Evolutionary conservation across 2,797 vertebrate genomes (phyloP).

Genomic region (Pangasius mekongensis): DNA sequence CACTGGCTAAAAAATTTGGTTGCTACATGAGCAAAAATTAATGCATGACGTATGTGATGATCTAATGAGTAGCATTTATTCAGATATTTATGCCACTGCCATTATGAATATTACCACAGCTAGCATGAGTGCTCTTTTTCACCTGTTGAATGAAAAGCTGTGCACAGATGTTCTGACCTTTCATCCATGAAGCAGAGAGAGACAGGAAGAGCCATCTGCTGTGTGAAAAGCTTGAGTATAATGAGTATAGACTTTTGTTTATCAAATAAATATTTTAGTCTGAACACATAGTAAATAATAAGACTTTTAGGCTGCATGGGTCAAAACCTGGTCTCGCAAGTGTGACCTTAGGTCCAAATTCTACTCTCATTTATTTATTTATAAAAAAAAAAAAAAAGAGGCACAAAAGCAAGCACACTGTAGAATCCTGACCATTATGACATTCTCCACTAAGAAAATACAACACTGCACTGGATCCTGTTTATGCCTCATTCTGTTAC

Average conservation of each 20-base stretch:
- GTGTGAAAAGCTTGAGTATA: neutral
- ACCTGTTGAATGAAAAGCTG: neutral
- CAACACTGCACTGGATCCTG: neutral
- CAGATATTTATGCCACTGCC: too few species aligned
- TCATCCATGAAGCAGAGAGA: neutral
- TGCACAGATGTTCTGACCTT: constrained; percentile 1
- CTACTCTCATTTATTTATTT: too few species aligned
- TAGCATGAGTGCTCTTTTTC: neutral
- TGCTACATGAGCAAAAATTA: neutral
- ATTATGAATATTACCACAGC: neutral
- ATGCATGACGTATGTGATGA: neutral
- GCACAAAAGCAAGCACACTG: neutral
- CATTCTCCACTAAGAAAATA: neutral
- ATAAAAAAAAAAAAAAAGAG: neutral
- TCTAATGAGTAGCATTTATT: too few species aligned
- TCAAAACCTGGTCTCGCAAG: neutral
- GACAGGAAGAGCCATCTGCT: neutral
- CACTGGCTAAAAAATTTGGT: neutral
- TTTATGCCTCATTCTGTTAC: neutral
- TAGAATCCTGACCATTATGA: neutral
- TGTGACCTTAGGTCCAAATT: neutral
- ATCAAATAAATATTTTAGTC: neutral
- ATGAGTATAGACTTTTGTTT: neutral
- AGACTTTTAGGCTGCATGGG: neutral
- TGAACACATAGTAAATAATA: neutral